Percentiles rank a stretch among this genome's conserved stretches.
Evolutionary conservation across 2,797 vertebrate genomes (phyloP).

Genomic region (Gorsachius magnificus): DNA sequence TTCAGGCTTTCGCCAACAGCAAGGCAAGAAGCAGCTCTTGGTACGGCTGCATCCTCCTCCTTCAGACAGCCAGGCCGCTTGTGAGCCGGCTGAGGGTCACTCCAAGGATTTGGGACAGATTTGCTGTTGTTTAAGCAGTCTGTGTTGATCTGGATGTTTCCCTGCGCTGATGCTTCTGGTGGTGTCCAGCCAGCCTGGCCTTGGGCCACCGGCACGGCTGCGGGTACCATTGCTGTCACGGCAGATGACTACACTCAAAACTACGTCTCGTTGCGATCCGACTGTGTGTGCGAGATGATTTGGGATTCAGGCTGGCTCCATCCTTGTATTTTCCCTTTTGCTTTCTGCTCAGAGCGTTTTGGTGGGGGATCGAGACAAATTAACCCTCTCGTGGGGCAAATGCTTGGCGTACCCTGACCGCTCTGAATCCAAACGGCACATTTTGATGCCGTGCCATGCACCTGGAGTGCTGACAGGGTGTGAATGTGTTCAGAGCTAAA

Average conservation of each 20-base stretch:
- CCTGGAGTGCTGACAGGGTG: neutral
- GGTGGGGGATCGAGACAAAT: neutral
- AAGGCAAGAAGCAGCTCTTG: neutral
- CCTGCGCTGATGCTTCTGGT: neutral
- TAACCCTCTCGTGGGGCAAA: neutral
- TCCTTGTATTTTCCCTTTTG: neutral
- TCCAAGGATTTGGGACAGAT: neutral
- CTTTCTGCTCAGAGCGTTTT: neutral
- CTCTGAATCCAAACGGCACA: neutral
- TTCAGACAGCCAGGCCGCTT: rapidly evolving
- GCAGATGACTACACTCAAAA: neutral
- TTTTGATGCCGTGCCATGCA: rapidly evolving
- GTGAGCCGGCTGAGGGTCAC: neutral
- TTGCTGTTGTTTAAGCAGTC: neutral
- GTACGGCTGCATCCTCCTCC: neutral
- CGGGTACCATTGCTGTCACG: rapidly evolving
- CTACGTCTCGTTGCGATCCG: rapidly evolving
- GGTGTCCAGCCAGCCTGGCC: neutral
- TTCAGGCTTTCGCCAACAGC: neutral
- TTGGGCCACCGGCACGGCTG: rapidly evolving
- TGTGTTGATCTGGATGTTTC: neutral
- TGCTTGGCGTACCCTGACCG: rapidly evolving
- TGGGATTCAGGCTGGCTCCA: neutral
- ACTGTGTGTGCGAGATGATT: neutral
- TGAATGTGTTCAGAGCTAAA: neutral